Evolutionary conservation across 2,888 invertebrate species (phyloP).

Genomic region (Polydrusus tereticollis): DNA sequence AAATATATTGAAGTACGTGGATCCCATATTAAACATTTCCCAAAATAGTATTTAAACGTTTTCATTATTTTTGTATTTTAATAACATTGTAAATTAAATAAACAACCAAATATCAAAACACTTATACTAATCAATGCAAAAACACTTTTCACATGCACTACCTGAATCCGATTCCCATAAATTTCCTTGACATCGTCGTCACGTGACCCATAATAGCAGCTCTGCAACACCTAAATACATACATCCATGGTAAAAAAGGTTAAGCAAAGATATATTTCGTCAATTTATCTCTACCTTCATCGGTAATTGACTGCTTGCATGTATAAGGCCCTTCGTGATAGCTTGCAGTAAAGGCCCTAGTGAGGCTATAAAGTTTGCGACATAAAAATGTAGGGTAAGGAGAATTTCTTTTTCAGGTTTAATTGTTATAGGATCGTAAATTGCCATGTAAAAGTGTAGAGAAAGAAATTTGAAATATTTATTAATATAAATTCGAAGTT

Average conservation of each 20-base stretch:
- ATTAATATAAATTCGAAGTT: too few relatives aligned
- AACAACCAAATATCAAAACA: neutral
- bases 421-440: slow-evolving; percentile 2
- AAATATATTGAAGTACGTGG: too few relatives aligned
- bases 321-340: slow-evolving; percentile 19
- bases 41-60: too few relatives aligned
- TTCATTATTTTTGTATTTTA: too few relatives aligned
- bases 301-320: slow-evolving; percentile 34
- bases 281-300: slow-evolving; percentile 30
- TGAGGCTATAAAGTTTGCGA: slow-evolving; percentile 13
- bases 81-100: too few relatives aligned
- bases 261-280: slow-evolving; percentile 36
- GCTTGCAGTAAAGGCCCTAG: slow-evolving; percentile 12
- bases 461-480: too few relatives aligned
- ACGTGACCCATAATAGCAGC: slow-evolving; percentile 15
- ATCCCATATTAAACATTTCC: too few relatives aligned
- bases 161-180: slow-evolving; percentile 7
- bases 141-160: neutral
- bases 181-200: slow-evolving; percentile 4
- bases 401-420: slow-evolving; percentile 5
- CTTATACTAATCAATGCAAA: neutral
- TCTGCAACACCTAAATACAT: slow-evolving; percentile 19
- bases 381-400: slow-evolving; percentile 1
- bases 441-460: too few relatives aligned
- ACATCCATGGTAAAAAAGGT: slow-evolving; percentile 17